These are phyloP conservation scores for Chrysocyon brachyurus DNA, from an alignment of 2,797 vertebrate genomes.

Conservation along the genomic window DNA sequence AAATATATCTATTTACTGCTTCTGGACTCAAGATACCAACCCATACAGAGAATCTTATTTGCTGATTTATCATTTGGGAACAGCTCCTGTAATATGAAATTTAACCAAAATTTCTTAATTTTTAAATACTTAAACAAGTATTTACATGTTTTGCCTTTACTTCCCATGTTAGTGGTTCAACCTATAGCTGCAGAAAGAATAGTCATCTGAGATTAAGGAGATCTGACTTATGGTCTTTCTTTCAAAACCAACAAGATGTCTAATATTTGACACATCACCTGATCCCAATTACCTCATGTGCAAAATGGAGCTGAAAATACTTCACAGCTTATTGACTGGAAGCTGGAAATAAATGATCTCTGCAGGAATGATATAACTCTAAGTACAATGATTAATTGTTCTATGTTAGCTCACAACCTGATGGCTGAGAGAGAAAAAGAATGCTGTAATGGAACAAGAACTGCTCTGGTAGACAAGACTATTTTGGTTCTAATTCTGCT, in stretches of 20 bases:
- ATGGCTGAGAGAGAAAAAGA: background rate
- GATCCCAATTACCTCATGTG: conserved; percentile 36
- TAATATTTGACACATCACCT: conserved; percentile 64
- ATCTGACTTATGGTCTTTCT: background rate
- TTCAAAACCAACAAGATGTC: conserved; percentile 53
- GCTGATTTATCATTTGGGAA: conserved; percentile 6
- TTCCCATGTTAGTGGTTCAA: background rate
- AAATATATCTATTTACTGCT: background rate
- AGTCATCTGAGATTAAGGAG: background rate
- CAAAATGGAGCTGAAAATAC: conserved; percentile 65
- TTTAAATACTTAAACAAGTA: background rate
- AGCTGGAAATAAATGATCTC: conserved; percentile 59
- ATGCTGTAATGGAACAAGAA: background rate
- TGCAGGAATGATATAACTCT: conserved; percentile 15
- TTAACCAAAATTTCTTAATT: background rate
- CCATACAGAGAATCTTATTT: background rate
- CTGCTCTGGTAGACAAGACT: background rate
- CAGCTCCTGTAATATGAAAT: background rate
- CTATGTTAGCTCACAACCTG: background rate
- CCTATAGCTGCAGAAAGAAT: background rate
- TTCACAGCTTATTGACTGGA: conserved; percentile 53
- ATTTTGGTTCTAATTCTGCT: background rate
- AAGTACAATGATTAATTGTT: conserved; percentile 47
- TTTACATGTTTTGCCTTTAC: background rate
- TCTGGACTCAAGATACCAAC: background rate